These are phyloP conservation scores for Telmatherina bonti DNA, from an alignment of 2,797 vertebrate genomes.

Conservation along the genomic window DNA sequence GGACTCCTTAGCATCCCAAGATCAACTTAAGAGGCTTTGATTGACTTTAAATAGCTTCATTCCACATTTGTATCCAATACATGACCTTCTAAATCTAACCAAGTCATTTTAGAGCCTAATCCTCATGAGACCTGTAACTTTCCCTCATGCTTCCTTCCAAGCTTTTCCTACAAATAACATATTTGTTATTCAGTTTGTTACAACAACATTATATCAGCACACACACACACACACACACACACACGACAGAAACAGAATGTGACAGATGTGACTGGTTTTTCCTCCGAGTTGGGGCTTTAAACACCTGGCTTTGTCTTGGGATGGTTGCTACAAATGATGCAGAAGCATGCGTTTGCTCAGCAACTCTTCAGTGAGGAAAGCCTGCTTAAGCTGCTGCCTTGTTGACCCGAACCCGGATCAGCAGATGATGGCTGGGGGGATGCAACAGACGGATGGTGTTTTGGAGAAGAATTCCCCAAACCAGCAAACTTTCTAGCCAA, in stretches of 20 bases:
- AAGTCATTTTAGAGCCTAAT: not conserved
- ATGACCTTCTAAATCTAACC: not conserved
- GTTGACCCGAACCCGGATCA: not conserved
- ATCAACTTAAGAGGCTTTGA: too few relatives aligned
- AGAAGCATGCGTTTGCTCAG: not conserved
- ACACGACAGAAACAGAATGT: not conserved
- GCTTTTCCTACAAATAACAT: not conserved
- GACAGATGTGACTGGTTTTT: not conserved
- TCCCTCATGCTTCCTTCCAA: not conserved
- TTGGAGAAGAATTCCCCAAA: slow-evolving; percentile 7
- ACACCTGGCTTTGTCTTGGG: not conserved
- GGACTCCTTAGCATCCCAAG: not conserved
- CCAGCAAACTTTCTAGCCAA: not conserved
- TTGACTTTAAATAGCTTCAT: not conserved
- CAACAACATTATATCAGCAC: not conserved
- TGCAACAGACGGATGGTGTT: not conserved
- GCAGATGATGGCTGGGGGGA: not conserved
- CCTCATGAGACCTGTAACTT: not conserved
- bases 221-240: too few relatives aligned
- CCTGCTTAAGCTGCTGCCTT: not conserved
- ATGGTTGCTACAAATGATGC: slow-evolving; percentile 1
- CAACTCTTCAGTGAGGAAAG: not conserved
- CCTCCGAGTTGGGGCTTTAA: not conserved
- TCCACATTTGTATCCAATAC: not conserved
- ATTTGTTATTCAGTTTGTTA: too few relatives aligned